These are phyloP conservation scores for Thunnus thynnus DNA, from an alignment of 2,113 vertebrate genomes.

Conservation along the genomic window DNA sequence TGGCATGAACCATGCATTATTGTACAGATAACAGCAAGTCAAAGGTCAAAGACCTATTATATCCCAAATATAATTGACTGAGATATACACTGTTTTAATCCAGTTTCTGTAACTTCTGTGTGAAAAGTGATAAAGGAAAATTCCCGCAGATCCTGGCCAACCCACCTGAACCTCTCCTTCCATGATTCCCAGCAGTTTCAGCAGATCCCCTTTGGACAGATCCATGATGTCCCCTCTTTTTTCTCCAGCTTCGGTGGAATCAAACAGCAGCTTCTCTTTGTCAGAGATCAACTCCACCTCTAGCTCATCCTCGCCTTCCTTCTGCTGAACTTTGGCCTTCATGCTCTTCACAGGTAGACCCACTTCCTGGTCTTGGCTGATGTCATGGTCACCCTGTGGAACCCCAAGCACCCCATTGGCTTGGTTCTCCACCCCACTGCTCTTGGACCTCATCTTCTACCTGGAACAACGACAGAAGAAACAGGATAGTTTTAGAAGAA, in stretches of 20 bases:
- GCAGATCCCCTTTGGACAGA: conserved; percentile 91
- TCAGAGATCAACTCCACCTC: conserved; percentile 86
- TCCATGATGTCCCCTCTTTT: conserved; percentile 86
- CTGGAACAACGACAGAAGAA: conserved; percentile 77
- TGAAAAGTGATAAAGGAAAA: no score
- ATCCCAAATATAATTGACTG: background rate
- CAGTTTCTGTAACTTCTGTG: no score
- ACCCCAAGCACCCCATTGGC: conserved; percentile 86
- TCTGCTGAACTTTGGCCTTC: conserved; percentile 85
- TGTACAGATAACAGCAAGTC: background rate
- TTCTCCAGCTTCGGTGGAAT: conserved; percentile 81
- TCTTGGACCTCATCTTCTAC: conserved; percentile 95
- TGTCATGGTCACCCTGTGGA: conserved; percentile 84
- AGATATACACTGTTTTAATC: no score
- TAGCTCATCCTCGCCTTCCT: conserved; percentile 86
- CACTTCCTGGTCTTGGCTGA: conserved; percentile 84
- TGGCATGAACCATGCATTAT: background rate
- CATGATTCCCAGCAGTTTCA: conserved; percentile 96
- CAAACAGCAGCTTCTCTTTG: conserved; percentile 87
- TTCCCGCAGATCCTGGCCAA: background rate
- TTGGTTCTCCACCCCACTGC: conserved; percentile 88
- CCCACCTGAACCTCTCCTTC: conserved; percentile 96
- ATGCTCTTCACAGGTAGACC: conserved; percentile 87
- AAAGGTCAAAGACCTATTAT: background rate
- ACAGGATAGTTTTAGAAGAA: background rate